A percentile compares a stretch with the other conserved stretches of the same genome.
Conservation (phyloP, 2,888 invertebrate species). For the Agriopis aurantiaria region DNA sequence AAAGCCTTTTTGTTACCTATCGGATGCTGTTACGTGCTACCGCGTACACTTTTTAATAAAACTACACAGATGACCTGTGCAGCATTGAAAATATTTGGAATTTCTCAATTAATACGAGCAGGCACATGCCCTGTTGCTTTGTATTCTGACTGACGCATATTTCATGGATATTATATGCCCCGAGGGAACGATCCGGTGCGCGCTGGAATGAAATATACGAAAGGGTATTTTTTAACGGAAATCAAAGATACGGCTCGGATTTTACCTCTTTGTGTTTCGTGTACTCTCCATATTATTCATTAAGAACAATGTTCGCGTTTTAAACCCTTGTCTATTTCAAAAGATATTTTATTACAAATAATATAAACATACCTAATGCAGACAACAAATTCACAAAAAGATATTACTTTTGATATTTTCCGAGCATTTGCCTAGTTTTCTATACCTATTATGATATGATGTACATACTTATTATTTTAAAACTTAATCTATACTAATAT, state of each 20-base stretch:
- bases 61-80: slow-evolving; percentile 52
- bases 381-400: no score
- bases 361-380: background rate
- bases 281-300: slow-evolving; percentile 8
- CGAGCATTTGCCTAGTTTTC: no score
- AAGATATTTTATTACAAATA: background rate
- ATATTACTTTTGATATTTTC: no score
- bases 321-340: background rate
- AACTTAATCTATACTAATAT: no score
- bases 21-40: slow-evolving; percentile 38
- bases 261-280: slow-evolving; percentile 19
- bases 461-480: no score
- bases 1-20: slow-evolving; percentile 42
- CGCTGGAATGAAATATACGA: slow-evolving; percentile 47
- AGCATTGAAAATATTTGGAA: slow-evolving; percentile 74
- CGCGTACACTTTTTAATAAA: slow-evolving; percentile 51
- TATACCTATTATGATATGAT: no score
- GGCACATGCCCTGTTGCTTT: slow-evolving; percentile 61
- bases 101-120: slow-evolving; percentile 54
- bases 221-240: slow-evolving; percentile 41
- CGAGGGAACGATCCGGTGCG: slow-evolving; percentile 52
- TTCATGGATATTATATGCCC: slow-evolving; percentile 65
- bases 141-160: slow-evolving; percentile 67
- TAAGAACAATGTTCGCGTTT: slow-evolving; percentile 10
- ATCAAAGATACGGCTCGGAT: slow-evolving; percentile 42